Evolutionary conservation across 1,140 invertebrate species (phyloP).

Genomic region (Bombus confusus): DNA sequence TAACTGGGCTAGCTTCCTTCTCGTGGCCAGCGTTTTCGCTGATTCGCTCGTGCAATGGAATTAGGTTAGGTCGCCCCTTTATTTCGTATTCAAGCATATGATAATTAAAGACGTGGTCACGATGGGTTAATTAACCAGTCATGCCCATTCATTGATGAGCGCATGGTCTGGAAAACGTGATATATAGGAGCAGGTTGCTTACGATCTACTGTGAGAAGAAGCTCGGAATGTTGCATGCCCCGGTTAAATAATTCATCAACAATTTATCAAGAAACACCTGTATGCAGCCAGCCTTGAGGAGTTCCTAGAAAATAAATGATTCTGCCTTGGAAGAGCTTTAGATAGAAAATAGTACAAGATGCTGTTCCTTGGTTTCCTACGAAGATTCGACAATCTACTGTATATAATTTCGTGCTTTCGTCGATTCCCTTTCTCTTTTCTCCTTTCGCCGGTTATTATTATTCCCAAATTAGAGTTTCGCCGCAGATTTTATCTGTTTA

Average conservation of each 20-base stretch:
- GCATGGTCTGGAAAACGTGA: neutral
- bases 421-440: too few relatives aligned
- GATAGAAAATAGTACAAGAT: neutral
- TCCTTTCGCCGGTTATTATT: too few relatives aligned
- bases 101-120: constrained; percentile 16
- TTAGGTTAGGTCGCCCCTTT: neutral
- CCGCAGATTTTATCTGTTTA: neutral
- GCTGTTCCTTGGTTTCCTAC: neutral
- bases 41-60: neutral
- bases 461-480: neutral
- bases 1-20: neutral
- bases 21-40: neutral
- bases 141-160: constrained; percentile 12
- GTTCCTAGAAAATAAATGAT: constrained; percentile 20
- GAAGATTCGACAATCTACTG: too few relatives aligned
- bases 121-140: constrained; percentile 15
- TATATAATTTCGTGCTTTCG: too few relatives aligned
- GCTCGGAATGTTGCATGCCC: neutral
- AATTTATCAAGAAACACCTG: constrained; percentile 37
- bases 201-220: neutral
- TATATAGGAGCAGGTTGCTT: neutral
- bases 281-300: constrained; percentile 11
- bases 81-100: constrained; percentile 21
- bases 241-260: constrained; percentile 32
- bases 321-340: neutral